Percentiles rank a stretch among this genome's conserved stretches.
phyloP scores from a whole-genome alignment of 2,797 vertebrate genomes.

The Kryptolebias ocellatus region DNA sequence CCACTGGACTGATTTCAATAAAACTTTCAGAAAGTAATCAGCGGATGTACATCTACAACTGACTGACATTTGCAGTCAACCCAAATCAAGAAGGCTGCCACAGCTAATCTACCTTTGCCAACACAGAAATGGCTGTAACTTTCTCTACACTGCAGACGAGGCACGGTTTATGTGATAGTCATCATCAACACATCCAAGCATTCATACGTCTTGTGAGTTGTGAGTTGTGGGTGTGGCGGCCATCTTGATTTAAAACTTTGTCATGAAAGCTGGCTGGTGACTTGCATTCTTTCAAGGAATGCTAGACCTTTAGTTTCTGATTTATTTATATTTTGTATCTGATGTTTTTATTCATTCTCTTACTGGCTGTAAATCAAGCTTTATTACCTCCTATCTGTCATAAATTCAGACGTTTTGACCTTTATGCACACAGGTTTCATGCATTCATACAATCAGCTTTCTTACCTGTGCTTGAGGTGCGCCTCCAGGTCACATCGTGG shows the following conservation, averaged over 20 bases:
- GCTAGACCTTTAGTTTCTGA: too few species aligned
- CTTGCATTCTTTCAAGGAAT: neutral
- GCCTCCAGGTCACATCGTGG: constrained; percentile 96
- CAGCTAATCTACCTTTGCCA: neutral
- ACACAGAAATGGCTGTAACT: too few species aligned
- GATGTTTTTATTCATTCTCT: neutral
- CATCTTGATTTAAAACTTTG: too few species aligned
- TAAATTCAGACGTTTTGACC: neutral
- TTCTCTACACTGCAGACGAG: too few species aligned
- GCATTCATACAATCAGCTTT: constrained; percentile 4
- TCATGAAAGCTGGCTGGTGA: neutral
- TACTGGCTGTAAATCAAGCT: constrained; percentile 13
- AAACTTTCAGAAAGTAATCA: too few species aligned
- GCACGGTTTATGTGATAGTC: too few species aligned
- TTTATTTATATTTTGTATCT: neutral
- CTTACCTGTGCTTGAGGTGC: constrained; percentile 97
- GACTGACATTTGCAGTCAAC: neutral
- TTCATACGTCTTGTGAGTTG: too few species aligned
- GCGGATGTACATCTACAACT: too few species aligned
- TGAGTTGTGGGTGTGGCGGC: too few species aligned
- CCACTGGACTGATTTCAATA: neutral
- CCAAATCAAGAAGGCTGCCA: neutral
- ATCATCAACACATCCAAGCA: too few species aligned
- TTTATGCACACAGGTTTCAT: neutral
- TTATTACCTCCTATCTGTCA: constrained; percentile 2